Base-by-base conservation (phyloP, 2,797 vertebrate species). In the Mallotus villosus region DNA sequence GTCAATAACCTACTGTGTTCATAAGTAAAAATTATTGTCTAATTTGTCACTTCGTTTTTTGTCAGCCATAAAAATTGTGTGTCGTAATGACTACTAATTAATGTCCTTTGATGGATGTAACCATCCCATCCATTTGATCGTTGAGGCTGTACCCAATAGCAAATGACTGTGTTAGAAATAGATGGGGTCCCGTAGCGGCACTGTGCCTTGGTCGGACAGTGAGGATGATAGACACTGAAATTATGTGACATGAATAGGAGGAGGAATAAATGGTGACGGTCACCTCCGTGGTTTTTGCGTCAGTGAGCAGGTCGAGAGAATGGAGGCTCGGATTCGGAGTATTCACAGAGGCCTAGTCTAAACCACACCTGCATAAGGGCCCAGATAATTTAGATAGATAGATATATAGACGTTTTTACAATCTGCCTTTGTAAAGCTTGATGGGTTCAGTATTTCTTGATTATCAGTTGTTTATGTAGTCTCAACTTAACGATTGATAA, bases 211-310 rank as follows among this genome's bases (percentile, higher is more conserved):
- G 86, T 85, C 72, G 74, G 83, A 86, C 85, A 67, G 82, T 84
- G 83, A 86, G 84, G 87, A 87, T 81, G 27, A 77, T 85, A 90
- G 89, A 89, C 84, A 82, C 79, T 78, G 88, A 83, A 83, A 90
- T 90, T 90, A 90, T 92, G 91, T 92, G 91, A 92, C 91, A 87
- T 86, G 91, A 90, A 91, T 91, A 92, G 76, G 85, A 67, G 59
- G 79, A 77, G 71, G 84, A 87, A 88, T 83, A 84, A 88, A 86
- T 83, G 70, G 86, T 89, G 90, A 82, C 87, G 85, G 86, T 91
- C 88, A 89, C 87, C 74, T 85, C 77, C 81, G 73, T 76, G 49
- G 80, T 80, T 87, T 62, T 90, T 34, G 89, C 90, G 89, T 91
- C 91, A 90, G 84, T 84, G 89, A 86, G 85, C 81, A 76, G 82